Percentiles rank a stretch among this genome's conserved stretches.
Conservation (phyloP, 2,888 invertebrate genomes). For the Ceriagrion tenellum region DNA sequence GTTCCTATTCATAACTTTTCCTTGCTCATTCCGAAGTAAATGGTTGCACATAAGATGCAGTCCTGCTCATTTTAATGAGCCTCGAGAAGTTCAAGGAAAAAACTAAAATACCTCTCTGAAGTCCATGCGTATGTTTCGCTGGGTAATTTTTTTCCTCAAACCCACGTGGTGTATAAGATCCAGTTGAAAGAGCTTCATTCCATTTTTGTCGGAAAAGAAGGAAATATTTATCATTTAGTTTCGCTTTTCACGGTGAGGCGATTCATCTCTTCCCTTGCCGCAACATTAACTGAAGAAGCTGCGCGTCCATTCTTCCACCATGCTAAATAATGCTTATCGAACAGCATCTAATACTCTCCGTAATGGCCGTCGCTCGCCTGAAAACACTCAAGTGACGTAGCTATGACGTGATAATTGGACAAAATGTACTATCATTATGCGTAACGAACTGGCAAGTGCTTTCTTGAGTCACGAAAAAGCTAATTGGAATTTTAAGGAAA, state of each 20-base stretch:
- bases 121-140: neutral
- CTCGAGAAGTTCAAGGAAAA: neutral
- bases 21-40: neutral
- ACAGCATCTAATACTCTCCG: neutral
- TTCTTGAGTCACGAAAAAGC: neutral
- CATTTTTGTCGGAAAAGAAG: neutral
- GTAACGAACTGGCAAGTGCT: neutral
- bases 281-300: neutral
- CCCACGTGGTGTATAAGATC: neutral
- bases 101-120: slow-evolving; percentile 15
- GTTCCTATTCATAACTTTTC: slow-evolving; percentile 18
- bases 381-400: neutral
- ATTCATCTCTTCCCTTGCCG: neutral
- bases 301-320: neutral
- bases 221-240: neutral
- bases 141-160: neutral
- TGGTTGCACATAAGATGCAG: neutral
- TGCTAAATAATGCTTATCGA: neutral
- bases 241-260: neutral
- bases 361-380: neutral
- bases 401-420: neutral
- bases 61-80: slow-evolving; percentile 29
- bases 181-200: neutral
- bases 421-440: neutral
- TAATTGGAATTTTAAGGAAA: neutral